Evolutionary conservation across 2,113 vertebrate genomes (phyloP), one percentile per base, ranked within the genome.

Genomic region (Siphamia tubifer): DNA sequence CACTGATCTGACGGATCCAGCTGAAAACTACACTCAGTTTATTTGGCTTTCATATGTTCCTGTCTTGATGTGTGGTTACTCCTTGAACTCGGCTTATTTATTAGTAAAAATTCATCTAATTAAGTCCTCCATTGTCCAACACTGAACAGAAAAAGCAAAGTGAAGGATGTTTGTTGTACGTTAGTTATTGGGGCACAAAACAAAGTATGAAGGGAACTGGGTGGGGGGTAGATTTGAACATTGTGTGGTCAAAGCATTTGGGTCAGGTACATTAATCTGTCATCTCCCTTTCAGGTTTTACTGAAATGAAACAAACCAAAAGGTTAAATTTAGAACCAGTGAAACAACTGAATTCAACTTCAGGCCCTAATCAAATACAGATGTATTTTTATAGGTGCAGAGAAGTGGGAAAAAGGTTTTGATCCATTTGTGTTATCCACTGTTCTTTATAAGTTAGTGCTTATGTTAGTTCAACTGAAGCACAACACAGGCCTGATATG

Each of bases 261-360:
- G 55, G 69, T 68, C 58, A 81, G 52, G 66, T 36, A 51, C 48
- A 73, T 75, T 13, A 63, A 68, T 87, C 54, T 82, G 43, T 82
- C 74, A 60, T 61, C 63, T 48, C 44, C 30, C 4, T 36, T 65
- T 39, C 16, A 51, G 42, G 15, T 69, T 79, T 86, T 35, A 69
- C 23, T 28, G 32, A 71, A 80, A 49, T 23, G n/a, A 71, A 77
- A 66, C 20, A 51, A 57, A 68, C 27, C 54, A 28, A 34, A 64
- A 69, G 43, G 11, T 54, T 75, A 79, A 74, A 77, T 82, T 69
- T 74, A 82, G 70, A 32, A 24, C 0, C 1, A 38, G 43, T 6
- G 28, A 68, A 30, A 68, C 56, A 76, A 78, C 6, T 68, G 39
- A 71, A 64, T 19, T 30, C 2, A 25, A 53, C 35, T n/a, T 64